Evolutionary conservation across 2,797 vertebrate genomes (phyloP), one percentile per base, ranked within the genome.

Genomic region (Syngnathus acus): DNA sequence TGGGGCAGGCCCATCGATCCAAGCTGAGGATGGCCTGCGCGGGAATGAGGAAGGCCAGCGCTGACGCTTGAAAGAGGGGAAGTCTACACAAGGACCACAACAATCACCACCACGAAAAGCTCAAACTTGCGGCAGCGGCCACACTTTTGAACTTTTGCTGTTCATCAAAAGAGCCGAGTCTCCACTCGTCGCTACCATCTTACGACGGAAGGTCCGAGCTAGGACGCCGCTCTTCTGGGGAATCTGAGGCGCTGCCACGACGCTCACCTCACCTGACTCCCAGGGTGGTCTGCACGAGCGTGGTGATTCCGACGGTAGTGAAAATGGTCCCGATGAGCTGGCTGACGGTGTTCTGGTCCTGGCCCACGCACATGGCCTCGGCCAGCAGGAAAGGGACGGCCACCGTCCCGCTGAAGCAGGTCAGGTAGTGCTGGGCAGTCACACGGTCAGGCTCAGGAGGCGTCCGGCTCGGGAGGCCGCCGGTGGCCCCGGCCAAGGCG

Each of bases 271-370:
- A 96, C 95, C 96, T 92, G 83, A 97, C 89, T 68, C 96, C 96
- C 70, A 97, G 69, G 0, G 93, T 97, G 78, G 94, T 97, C 88
- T 99, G 96, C 77, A 99, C 94, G 70, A 99, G 91, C 0, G 96
- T 98, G 68, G 97, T 99, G 85, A 98, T 79, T 42, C 96, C 95
- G 8, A 98, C 96, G 0, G 94, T 97, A 63, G 93, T 93, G 87
- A 99, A 99, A 82, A 99, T 99, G 71, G 96, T 98, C 73, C 97
- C 95, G 0, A 98, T 96, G 75, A 99, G 92, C 80, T 94, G 93
- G 76, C 95, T 98, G 59, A 98, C 85, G 1, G 94, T 91, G 80
- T 90, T 84, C 83, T 98, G 97, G 87, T 99, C 97, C 16, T 72
- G 91, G 43, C 94, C 94, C 47, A 99, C 93, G 32, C 97, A 99